phyloP scores from a whole-genome alignment of 2,113 vertebrate genomes.

The Bubo bubo region DNA sequence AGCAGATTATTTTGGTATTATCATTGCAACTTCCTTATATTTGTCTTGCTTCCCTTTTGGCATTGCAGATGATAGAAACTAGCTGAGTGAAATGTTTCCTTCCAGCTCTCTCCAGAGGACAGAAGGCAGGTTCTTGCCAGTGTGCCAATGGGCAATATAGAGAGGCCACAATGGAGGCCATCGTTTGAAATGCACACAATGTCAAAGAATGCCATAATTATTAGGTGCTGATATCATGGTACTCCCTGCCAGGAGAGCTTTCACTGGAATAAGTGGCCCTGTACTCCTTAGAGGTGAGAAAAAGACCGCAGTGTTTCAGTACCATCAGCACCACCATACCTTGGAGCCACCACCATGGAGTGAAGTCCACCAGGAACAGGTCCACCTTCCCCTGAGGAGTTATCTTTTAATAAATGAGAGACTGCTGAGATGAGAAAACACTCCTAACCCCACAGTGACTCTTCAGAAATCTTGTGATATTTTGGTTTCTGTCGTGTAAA shows the following conservation, averaged over 20 bases:
- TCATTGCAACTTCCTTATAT: slow-evolving; percentile 54
- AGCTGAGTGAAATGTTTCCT: slow-evolving; percentile 30
- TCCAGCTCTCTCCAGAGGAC: neutral
- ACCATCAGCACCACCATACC: neutral
- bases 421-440: neutral
- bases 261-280: neutral
- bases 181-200: rapidly evolving
- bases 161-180: neutral
- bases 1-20: slow-evolving; percentile 58
- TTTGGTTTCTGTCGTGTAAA: neutral
- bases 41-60: slow-evolving; percentile 53
- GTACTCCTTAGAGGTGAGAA: neutral
- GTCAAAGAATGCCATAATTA: neutral
- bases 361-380: neutral
- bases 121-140: neutral
- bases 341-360: neutral
- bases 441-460: neutral
- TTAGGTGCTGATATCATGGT: neutral
- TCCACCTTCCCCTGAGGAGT: neutral
- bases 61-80: neutral
- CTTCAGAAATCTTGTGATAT: neutral
- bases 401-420: neutral
- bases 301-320: neutral
- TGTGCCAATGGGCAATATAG: neutral
- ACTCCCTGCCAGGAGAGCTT: neutral